Percentiles rank a stretch among this genome's conserved stretches.
Conservation (phyloP, 2,888 invertebrate species). For the Neocrepidodera transversa region DNA sequence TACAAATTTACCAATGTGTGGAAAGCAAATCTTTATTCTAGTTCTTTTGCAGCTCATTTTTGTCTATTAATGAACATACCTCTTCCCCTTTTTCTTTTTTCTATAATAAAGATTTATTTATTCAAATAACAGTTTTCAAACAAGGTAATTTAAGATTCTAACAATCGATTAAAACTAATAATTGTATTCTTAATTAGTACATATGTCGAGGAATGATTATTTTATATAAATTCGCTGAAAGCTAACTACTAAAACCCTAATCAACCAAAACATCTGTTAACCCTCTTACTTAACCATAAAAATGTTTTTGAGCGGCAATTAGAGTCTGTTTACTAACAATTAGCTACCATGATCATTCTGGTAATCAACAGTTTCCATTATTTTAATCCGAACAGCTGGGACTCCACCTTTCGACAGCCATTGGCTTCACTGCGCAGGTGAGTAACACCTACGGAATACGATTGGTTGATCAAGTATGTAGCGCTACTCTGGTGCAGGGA, state of each 20-base stretch:
- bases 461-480: constrained; percentile 51
- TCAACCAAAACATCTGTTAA: constrained; percentile 37
- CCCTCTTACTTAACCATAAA: constrained; percentile 31
- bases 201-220: no score
- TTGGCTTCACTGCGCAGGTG: constrained; percentile 45
- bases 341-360: constrained; percentile 60
- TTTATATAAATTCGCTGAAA: background rate
- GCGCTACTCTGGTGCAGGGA: constrained; percentile 46
- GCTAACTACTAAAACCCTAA: constrained; percentile 14
- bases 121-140: no score
- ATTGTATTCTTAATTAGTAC: no score
- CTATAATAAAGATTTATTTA: no score
- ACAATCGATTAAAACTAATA: no score
- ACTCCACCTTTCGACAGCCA: constrained; percentile 47
- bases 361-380: constrained; percentile 60
- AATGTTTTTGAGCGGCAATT: constrained; percentile 49
- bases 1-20: no score
- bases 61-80: no score
- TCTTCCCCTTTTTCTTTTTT: no score
- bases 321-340: constrained; percentile 56
- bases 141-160: no score
- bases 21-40: no score
- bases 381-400: constrained; percentile 54
- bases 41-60: no score
- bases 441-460: constrained; percentile 39